Evolutionary conservation across 1,140 invertebrate genomes (phyloP).

Genomic region (Drosophila novamexicana): DNA sequence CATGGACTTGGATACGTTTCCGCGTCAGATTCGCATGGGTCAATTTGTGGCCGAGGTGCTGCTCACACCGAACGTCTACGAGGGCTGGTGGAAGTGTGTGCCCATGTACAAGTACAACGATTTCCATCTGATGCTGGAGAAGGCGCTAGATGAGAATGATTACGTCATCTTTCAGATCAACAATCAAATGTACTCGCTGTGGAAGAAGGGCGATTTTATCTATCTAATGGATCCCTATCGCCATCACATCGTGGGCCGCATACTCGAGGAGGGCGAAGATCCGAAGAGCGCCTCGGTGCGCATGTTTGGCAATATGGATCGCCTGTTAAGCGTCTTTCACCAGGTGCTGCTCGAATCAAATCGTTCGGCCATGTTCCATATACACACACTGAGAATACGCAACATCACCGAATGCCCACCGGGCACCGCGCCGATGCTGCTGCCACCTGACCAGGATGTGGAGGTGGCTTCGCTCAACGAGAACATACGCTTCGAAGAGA

Average conservation of each 20-base stretch:
- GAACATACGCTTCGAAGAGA: constrained; percentile 74
- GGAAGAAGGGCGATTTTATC: constrained; percentile 74
- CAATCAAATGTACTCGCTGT: constrained; percentile 76
- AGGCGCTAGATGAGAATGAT: constrained; percentile 51
- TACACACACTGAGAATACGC: constrained; percentile 63
- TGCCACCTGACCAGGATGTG: constrained; percentile 57
- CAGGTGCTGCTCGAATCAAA: constrained; percentile 75
- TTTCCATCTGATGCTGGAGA: constrained; percentile 63
- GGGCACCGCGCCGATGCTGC: constrained; percentile 57
- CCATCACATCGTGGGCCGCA: constrained; percentile 68
- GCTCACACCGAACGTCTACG: constrained; percentile 59
- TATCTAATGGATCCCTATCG: constrained; percentile 81
- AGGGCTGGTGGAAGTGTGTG: constrained; percentile 77
- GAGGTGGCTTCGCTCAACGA: constrained; percentile 74
- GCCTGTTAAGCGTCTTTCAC: constrained; percentile 69
- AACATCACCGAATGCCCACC: constrained; percentile 65
- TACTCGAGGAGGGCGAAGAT: constrained; percentile 61
- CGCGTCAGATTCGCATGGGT: constrained; percentile 66
- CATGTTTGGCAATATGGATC: constrained; percentile 74
- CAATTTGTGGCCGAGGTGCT: constrained; percentile 66
- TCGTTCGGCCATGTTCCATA: constrained; percentile 69
- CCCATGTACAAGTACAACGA: constrained; percentile 77
- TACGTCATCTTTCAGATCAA: constrained; percentile 77
- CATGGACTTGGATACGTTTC: constrained; percentile 72
- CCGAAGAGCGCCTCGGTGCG: constrained; percentile 67